phyloP scores from a whole-genome alignment of 1,140 invertebrate genomes.

The Papilio xuthus region DNA sequence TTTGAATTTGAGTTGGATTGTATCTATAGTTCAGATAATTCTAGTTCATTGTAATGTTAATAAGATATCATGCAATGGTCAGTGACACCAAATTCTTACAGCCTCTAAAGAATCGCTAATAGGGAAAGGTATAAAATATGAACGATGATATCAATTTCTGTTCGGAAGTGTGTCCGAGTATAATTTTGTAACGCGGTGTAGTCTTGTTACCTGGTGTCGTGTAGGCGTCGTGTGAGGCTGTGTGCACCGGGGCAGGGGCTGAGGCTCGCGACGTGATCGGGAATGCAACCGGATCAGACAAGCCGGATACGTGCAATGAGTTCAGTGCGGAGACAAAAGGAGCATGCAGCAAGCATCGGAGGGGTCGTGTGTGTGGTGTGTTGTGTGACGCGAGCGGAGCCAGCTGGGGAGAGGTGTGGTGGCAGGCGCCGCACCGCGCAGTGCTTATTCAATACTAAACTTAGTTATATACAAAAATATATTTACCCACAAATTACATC shows the following conservation, averaged over 20 bases:
- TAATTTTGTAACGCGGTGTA: slow-evolving; percentile 65
- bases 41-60: slow-evolving; percentile 61
- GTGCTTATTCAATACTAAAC: slow-evolving; percentile 36
- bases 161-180: slow-evolving; percentile 65
- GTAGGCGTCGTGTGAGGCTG: slow-evolving; percentile 75
- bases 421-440: slow-evolving; percentile 59
- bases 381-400: slow-evolving; percentile 79
- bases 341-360: slow-evolving; percentile 73
- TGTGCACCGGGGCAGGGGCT: slow-evolving; percentile 61
- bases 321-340: slow-evolving; percentile 64
- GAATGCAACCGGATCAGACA: slow-evolving; percentile 74
- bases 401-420: slow-evolving; percentile 67
- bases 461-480: slow-evolving; percentile 10
- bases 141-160: slow-evolving; percentile 73
- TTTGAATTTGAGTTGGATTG: slow-evolving; percentile 61
- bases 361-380: slow-evolving; percentile 59
- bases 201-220: slow-evolving; percentile 68
- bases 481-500: slow-evolving; percentile 9
- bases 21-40: slow-evolving; percentile 47
- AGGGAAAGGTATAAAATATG: slow-evolving; percentile 82
- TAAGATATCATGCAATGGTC: slow-evolving; percentile 73
- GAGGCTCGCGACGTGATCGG: slow-evolving; percentile 71
- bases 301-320: slow-evolving; percentile 75
- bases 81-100: slow-evolving; percentile 74
- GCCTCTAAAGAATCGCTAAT: slow-evolving; percentile 73